Conservation (phyloP, 2,113 vertebrate genomes). For the Vireo altiloquus region DNA sequence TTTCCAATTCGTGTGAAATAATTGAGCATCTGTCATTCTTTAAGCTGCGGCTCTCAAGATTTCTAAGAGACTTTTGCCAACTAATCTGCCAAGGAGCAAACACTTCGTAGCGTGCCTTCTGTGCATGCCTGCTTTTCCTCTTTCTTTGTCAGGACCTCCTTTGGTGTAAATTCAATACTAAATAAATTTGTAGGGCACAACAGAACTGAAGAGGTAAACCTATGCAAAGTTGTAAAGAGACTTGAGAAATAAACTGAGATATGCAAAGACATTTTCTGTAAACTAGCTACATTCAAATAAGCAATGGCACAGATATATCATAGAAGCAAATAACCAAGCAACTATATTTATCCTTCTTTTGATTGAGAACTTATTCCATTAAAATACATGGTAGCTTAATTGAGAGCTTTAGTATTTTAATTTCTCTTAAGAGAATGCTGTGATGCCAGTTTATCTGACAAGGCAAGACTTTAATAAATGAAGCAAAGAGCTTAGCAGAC, state of each 20-base stretch:
- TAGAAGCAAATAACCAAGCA: background rate
- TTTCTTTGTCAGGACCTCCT: background rate
- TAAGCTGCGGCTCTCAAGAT: background rate
- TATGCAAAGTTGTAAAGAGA: background rate
- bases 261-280: background rate
- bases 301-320: background rate
- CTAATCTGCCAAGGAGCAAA: background rate
- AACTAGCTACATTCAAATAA: background rate
- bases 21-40: background rate
- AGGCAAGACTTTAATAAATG: background rate
- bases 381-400: background rate
- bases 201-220: background rate
- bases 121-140: background rate
- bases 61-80: background rate
- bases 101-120: background rate
- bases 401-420: background rate
- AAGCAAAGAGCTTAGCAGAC: background rate
- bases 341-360: background rate
- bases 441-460: conserved; percentile 21
- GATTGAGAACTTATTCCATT: background rate
- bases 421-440: conserved; percentile 26
- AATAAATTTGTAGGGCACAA: background rate
- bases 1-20: background rate
- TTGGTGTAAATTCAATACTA: background rate
- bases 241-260: background rate